Evolutionary conservation across 2,113 vertebrate genomes (phyloP).

Genomic region (Brachyhypopomus occidentalis): DNA sequence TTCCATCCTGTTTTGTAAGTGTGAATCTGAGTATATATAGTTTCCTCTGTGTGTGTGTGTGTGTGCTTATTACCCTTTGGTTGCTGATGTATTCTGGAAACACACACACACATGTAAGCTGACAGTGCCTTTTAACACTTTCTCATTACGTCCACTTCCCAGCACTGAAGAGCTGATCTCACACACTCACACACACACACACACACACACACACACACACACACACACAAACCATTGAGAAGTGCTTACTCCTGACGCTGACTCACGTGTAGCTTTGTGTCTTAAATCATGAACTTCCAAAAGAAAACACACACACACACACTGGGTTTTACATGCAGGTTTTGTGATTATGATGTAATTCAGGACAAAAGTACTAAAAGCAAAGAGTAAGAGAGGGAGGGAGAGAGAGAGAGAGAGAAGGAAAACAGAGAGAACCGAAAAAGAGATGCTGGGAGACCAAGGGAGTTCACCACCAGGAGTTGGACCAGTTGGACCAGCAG

Average conservation of each 20-base stretch:
- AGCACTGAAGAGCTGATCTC: neutral
- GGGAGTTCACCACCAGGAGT: no score
- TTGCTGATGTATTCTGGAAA: conserved; percentile 39
- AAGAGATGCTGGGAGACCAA: no score
- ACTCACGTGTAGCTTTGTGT: conserved; percentile 7
- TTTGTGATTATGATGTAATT: conserved; percentile 18
- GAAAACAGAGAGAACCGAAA: no score
- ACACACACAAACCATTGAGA: conserved; percentile 24
- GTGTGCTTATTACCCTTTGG: conserved; percentile 11
- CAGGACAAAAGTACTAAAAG: neutral
- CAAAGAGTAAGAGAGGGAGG: neutral
- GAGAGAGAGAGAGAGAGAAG: neutral
- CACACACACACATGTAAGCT: conserved; percentile 1
- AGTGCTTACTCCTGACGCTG: conserved; percentile 5
- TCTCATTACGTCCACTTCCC: neutral
- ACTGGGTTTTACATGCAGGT: neutral
- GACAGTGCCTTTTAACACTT: neutral
- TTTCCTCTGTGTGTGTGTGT: neutral
- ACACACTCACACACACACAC: conserved; percentile 18
- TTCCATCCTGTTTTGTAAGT: conserved; percentile 13
- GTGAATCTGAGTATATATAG: neutral
- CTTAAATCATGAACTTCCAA: conserved; percentile 23
- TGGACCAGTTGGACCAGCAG: no score
- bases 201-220: conserved; percentile 13
- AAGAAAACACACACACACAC: neutral